Conservation (phyloP, 1,140 invertebrate genomes). For the Lepidurus couesii region DNA sequence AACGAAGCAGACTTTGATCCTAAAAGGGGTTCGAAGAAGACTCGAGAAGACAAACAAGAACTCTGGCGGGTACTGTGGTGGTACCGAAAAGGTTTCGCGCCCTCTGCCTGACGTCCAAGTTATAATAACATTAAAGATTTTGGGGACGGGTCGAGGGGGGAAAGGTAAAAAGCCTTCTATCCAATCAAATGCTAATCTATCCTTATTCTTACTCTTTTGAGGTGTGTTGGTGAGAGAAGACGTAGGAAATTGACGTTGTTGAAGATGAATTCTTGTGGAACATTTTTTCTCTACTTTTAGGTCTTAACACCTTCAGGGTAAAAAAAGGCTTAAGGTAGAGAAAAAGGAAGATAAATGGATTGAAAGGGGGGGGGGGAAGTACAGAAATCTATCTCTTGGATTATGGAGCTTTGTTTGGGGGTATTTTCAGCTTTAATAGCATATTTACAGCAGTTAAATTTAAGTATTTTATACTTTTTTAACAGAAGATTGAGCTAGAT, state of each 20-base stretch:
- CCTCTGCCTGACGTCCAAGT: slow-evolving; percentile 11
- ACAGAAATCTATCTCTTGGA: no score
- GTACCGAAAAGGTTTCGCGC: slow-evolving; percentile 16
- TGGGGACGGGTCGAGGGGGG: background rate
- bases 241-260: background rate
- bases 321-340: background rate
- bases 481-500: no score
- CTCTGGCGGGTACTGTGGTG: background rate
- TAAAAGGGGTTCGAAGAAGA: background rate
- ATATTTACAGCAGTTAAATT: no score
- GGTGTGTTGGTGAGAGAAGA: background rate
- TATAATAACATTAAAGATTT: background rate
- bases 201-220: background rate
- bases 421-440: no score
- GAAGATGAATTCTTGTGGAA: background rate
- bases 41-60: background rate
- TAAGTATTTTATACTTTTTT: no score
- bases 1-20: background rate
- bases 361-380: background rate
- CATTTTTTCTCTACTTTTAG: background rate
- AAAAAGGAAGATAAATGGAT: slow-evolving; percentile 16
- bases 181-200: slow-evolving; percentile 19
- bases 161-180: background rate
- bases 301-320: background rate
- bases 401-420: no score